A percentile compares a stretch with the other conserved stretches of the same genome.
phyloP scores from a whole-genome alignment of 2,888 invertebrate species.

The Eupithecia exiguata region DNA sequence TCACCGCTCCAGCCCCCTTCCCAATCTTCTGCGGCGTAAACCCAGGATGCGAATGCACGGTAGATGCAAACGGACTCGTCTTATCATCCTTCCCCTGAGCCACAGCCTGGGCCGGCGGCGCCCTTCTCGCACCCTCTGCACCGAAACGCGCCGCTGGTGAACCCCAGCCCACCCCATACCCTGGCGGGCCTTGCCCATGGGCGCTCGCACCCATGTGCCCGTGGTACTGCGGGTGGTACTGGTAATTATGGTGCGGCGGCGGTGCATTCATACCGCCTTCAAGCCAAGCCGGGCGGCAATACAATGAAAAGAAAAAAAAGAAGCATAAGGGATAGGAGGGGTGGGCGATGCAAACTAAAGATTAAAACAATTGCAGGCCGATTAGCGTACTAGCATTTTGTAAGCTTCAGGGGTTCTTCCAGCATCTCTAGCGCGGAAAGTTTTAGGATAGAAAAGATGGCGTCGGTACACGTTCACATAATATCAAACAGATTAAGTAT shows the following conservation, averaged over 20 bases:
- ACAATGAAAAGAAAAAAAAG: constrained; percentile 83
- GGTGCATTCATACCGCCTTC: constrained; percentile 85
- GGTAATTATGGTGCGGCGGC: constrained; percentile 82
- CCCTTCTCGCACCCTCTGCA: constrained; percentile 75
- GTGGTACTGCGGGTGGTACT: constrained; percentile 81
- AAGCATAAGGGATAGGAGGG: constrained; percentile 79
- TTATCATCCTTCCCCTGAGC: constrained; percentile 81
- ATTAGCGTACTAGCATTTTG: constrained; percentile 67
- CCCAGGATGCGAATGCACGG: constrained; percentile 95
- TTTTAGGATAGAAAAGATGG: background rate
- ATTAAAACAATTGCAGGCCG: constrained; percentile 65
- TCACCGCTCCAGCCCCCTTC: constrained; percentile 86
- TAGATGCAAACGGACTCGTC: constrained; percentile 93
- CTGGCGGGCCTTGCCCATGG: constrained; percentile 58
- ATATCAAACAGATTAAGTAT: background rate
- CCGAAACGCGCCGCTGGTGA: constrained; percentile 78
- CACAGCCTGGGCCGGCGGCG: constrained; percentile 5
- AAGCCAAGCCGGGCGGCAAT: constrained; percentile 83
- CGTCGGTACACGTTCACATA: background rate
- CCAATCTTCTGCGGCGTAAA: constrained; percentile 97
- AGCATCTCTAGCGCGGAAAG: constrained; percentile 13
- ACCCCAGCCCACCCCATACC: constrained; percentile 34
- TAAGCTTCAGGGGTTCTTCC: constrained; percentile 57
- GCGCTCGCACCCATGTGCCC: constrained; percentile 54
- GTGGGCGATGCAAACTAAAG: constrained; percentile 70